Evolutionary conservation across 2,113 vertebrate genomes (phyloP).

Genomic region (Guaruba guarouba): DNA sequence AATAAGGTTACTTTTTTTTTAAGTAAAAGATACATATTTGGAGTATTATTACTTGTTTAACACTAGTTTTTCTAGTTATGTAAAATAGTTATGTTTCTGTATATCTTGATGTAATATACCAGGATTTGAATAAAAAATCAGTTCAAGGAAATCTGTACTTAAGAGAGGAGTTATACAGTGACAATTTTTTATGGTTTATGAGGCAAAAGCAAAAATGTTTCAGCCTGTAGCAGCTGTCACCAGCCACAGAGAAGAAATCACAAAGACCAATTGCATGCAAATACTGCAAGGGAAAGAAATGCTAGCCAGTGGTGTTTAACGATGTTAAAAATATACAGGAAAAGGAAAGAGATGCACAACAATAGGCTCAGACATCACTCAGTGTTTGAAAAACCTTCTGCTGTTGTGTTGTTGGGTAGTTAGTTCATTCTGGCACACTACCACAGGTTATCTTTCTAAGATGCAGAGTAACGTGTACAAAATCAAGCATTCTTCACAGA

Average conservation of each 20-base stretch:
- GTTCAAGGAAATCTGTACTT: neutral
- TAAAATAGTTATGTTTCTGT: neutral
- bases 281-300: neutral
- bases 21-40: neutral
- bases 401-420: neutral
- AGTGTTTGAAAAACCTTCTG: neutral
- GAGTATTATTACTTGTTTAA: neutral
- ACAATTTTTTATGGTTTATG: neutral
- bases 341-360: neutral
- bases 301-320: neutral
- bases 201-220: neutral
- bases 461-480: neutral
- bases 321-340: neutral
- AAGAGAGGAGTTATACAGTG: neutral
- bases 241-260: neutral
- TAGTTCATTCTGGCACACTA: neutral
- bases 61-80: neutral
- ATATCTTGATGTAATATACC: neutral
- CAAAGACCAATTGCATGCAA: neutral
- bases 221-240: neutral
- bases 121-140: neutral
- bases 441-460: neutral
- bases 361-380: neutral
- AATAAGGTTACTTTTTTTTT: neutral
- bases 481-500: neutral